phyloP scores from a whole-genome alignment of 1,140 invertebrate genomes.

The Neuroterus valhalla region DNA sequence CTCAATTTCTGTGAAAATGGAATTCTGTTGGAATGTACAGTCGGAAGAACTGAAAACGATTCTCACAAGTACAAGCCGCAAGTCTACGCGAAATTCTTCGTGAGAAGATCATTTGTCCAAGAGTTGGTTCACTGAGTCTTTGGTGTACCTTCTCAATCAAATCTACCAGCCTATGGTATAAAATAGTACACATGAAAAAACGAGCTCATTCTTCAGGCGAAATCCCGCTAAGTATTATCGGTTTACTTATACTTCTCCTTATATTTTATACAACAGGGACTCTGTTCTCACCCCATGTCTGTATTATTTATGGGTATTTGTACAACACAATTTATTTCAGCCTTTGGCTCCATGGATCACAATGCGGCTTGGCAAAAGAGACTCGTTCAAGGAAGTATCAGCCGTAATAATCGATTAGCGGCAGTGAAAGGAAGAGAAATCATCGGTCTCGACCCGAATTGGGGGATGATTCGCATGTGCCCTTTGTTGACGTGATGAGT shows the following conservation, averaged over 20 bases:
- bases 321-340: slow-evolving; percentile 64
- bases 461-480: slow-evolving; percentile 11
- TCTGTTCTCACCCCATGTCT: slow-evolving; percentile 19
- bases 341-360: slow-evolving; percentile 40
- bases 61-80: too few species aligned
- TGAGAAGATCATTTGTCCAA: neutral
- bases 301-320: slow-evolving; percentile 53
- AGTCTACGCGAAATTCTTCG: neutral
- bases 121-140: neutral
- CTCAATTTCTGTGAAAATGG: too few species aligned
- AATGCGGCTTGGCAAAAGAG: slow-evolving; percentile 44
- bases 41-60: too few species aligned
- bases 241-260: neutral
- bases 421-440: slow-evolving; percentile 57
- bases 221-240: slow-evolving; percentile 17
- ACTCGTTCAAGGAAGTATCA: slow-evolving; percentile 51
- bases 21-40: too few species aligned
- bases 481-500: neutral
- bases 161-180: neutral
- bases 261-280: neutral
- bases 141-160: neutral
- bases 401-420: slow-evolving; percentile 61
- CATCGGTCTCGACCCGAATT: slow-evolving; percentile 44
- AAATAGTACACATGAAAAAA: slow-evolving; percentile 3
- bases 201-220: neutral